Conservation (phyloP, 1,140 invertebrate genomes). For the Maniola jurtina region DNA sequence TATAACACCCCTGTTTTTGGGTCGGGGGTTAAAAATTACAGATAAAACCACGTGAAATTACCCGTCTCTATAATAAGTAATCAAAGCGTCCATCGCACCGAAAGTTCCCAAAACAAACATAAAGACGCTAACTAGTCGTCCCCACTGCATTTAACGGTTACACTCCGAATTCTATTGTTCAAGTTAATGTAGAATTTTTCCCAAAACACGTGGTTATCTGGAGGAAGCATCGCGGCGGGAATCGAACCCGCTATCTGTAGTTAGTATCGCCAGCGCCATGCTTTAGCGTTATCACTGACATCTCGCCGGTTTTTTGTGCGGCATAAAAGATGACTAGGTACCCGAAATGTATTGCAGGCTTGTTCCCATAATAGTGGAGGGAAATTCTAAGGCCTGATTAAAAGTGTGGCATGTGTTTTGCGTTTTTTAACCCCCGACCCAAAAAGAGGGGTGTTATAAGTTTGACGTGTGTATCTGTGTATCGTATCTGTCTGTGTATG, state of each 20-base stretch:
- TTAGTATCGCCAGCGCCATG: constrained; percentile 50
- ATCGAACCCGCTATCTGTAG: constrained; percentile 55
- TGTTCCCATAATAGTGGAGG: not conserved
- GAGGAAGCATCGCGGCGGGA: constrained; percentile 55
- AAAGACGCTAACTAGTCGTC: not conserved
- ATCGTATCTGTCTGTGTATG: too few species aligned
- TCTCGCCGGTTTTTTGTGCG: constrained; percentile 53
- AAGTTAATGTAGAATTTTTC: constrained; percentile 41
- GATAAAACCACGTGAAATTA: too few species aligned
- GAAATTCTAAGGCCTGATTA: not conserved
- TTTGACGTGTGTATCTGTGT: too few species aligned
- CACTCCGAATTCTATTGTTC: constrained; percentile 45
- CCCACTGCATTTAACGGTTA: constrained; percentile 12
- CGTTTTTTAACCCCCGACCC: too few species aligned
- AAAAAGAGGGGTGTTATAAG: too few species aligned
- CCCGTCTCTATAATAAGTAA: not conserved
- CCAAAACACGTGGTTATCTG: constrained; percentile 56
- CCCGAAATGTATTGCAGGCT: constrained; percentile 27
- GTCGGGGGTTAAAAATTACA: too few species aligned
- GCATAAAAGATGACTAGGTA: constrained; percentile 43
- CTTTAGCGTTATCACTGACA: constrained; percentile 50
- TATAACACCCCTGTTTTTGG: too few species aligned
- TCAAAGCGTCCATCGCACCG: not conserved
- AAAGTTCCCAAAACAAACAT: not conserved
- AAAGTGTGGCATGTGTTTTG: not conserved